A percentile compares a stretch with the other conserved stretches of the same genome.
Conservation (phyloP, 2,888 invertebrate genomes). For the Nephrotoma appendiculata region DNA sequence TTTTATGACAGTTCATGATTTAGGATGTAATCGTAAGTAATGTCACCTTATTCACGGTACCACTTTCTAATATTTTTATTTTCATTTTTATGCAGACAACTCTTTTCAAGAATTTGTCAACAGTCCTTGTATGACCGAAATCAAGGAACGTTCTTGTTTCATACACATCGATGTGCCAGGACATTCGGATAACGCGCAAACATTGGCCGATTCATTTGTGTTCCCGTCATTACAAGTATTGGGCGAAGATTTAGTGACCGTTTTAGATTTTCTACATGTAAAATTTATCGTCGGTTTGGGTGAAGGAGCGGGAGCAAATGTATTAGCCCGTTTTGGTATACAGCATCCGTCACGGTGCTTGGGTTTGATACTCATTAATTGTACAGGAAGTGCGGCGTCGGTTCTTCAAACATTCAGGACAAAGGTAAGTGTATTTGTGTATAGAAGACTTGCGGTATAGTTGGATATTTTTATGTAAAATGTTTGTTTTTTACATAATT, state of each 20-base stretch:
- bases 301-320: constrained; percentile 80
- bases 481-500: not conserved
- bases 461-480: not conserved
- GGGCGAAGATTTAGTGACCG: constrained; percentile 67
- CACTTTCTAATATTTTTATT: not conserved
- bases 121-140: constrained; percentile 69
- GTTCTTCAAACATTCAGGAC: constrained; percentile 75
- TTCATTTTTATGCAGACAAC: constrained; percentile 44
- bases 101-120: constrained; percentile 71
- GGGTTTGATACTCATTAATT: constrained; percentile 73
- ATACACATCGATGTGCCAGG: constrained; percentile 78
- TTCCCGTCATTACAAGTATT: constrained; percentile 71
- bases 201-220: constrained; percentile 60
- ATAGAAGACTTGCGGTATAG: not conserved
- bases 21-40: constrained; percentile 66
- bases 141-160: constrained; percentile 71
- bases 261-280: constrained; percentile 68
- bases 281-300: constrained; percentile 73
- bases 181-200: constrained; percentile 68
- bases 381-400: constrained; percentile 73
- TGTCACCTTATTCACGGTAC: not conserved
- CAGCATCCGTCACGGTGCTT: constrained; percentile 63
- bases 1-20: constrained; percentile 77
- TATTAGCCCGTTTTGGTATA: constrained; percentile 69
- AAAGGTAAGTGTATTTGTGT: constrained; percentile 37